A percentile compares a stretch with the other conserved stretches of the same genome.
Evolutionary conservation across 1,140 invertebrate species (phyloP).

Genomic region (Musca domestica): DNA sequence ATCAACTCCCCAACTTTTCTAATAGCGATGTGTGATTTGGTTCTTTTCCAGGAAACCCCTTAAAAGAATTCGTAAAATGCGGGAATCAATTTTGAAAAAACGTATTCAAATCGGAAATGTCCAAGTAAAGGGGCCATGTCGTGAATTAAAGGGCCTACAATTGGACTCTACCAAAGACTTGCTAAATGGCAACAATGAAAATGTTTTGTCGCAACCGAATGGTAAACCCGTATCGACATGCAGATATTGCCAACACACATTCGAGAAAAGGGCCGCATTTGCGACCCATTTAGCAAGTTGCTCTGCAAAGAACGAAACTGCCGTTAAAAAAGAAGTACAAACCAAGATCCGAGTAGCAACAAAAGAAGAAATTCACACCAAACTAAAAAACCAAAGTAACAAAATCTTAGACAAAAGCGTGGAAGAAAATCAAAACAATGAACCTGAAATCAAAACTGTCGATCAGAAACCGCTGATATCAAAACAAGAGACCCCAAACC

Average conservation of each 20-base stretch:
- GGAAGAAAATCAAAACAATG: background rate
- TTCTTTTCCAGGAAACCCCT: conserved; percentile 41
- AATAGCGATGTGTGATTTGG: too few species aligned
- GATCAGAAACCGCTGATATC: background rate
- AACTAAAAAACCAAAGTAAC: too few species aligned
- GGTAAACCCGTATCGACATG: conserved; percentile 54
- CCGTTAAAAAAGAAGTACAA: too few species aligned
- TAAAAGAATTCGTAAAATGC: conserved; percentile 47
- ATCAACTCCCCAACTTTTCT: too few species aligned
- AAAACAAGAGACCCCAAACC: background rate
- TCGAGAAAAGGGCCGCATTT: conserved; percentile 66
- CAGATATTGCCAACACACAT: conserved; percentile 66
- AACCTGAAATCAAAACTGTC: background rate
- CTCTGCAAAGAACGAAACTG: conserved; percentile 38
- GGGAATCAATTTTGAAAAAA: conserved; percentile 45
- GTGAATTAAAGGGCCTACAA: conserved; percentile 45
- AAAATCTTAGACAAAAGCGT: background rate
- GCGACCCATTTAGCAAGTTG: conserved; percentile 65
- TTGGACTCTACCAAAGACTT: conserved; percentile 30
- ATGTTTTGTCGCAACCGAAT: conserved; percentile 30
- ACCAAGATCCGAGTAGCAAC: too few species aligned
- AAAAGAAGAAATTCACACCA: too few species aligned
- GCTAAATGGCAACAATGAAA: background rate
- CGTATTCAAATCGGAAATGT: conserved; percentile 44
- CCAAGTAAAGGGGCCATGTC: conserved; percentile 41